Base-by-base conservation (phyloP, 1,140 invertebrate genomes). In the Thaumetopoea pityocampa region DNA sequence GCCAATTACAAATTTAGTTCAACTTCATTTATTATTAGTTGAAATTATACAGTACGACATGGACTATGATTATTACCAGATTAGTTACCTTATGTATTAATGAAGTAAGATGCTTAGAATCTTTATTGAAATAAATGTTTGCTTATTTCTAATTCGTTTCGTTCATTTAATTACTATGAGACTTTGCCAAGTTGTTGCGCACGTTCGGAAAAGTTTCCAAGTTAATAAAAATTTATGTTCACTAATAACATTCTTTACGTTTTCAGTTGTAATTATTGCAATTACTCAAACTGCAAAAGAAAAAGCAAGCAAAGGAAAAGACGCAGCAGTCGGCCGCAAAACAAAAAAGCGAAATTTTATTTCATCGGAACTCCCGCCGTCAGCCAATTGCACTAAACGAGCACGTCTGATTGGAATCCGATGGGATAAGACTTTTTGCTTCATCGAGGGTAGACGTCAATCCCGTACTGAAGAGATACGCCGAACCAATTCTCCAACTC, bases 381-480 rank as follows among this genome's bases (percentile, higher is more conserved):
- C 52, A 55, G 53, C 45, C 56, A 57, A 54, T 65, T 59, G 61
- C 56, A 51, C 51, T 60, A 65, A 65, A 64, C 60, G 60, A 64
- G 56, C 40, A 50, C 45, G 44, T 49, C 51, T 64, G 60, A 64
- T 64, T 64, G 56, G 60, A 53, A 60, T 56, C 50, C 50, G 49
- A 56, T 53, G 60, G 46, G 43, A 53, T 63, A 43, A 43, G 49
- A 56, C 56, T 59, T 58, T 56, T 59, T 34, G 40, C 45, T 27
- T 40, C 18, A 6, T 36, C 29, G 20, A 26, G 32, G 32, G 29
- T 44, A 33, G 44, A 49, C 52, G 55, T 53, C 58, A 54, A 50
- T 61, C 52, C 41, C 18, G 15, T 19, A 30, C 18, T 24, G 16
- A 35, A 14, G 46, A 51, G 51, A 58, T 51, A 51, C 26, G 42